These are phyloP conservation scores for Metridium senile DNA, from an alignment of 92 coral and sea anemone genomes.

Conservation along the genomic window DNA sequence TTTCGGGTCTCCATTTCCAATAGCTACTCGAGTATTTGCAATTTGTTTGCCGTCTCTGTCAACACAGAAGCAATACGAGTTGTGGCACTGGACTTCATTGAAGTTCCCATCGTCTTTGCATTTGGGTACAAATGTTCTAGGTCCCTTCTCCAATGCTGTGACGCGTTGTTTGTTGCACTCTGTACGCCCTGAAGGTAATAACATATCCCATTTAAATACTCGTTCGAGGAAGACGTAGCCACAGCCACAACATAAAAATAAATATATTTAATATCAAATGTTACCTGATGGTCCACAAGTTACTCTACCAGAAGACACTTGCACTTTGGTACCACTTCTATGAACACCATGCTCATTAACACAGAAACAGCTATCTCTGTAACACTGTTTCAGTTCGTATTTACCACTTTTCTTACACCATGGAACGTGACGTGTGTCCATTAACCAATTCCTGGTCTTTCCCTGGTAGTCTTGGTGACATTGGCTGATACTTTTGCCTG, in stretches of 20 bases:
- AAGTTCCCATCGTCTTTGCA: constrained; percentile 58
- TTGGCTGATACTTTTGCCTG: constrained; percentile 52
- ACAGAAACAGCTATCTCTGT: constrained; percentile 68
- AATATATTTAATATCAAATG: background rate
- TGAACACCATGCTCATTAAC: constrained; percentile 73
- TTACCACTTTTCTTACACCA: constrained; percentile 71
- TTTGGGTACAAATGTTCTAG: constrained; percentile 52
- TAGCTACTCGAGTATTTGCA: constrained; percentile 46
- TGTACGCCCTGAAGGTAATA: constrained; percentile 47
- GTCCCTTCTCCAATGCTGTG: constrained; percentile 21
- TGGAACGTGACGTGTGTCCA: constrained; percentile 70
- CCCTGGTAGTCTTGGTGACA: constrained; percentile 69
- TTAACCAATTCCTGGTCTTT: constrained; percentile 74
- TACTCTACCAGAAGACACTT: constrained; percentile 50
- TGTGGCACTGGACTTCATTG: constrained; percentile 70
- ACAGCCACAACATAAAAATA: background rate
- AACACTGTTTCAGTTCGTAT: constrained; percentile 70
- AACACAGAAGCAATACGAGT: constrained; percentile 72
- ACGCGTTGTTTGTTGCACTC: constrained; percentile 42
- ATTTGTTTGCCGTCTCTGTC: constrained; percentile 62
- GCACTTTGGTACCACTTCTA: constrained; percentile 50
- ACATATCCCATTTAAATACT: too few relatives aligned
- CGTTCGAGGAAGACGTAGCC: background rate
- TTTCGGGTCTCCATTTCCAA: constrained; percentile 53
- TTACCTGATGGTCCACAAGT: constrained; percentile 64